These are phyloP conservation scores for Brachionus paranguensis DNA, from an alignment of 1,140 invertebrate genomes.

Conservation along the genomic window DNA sequence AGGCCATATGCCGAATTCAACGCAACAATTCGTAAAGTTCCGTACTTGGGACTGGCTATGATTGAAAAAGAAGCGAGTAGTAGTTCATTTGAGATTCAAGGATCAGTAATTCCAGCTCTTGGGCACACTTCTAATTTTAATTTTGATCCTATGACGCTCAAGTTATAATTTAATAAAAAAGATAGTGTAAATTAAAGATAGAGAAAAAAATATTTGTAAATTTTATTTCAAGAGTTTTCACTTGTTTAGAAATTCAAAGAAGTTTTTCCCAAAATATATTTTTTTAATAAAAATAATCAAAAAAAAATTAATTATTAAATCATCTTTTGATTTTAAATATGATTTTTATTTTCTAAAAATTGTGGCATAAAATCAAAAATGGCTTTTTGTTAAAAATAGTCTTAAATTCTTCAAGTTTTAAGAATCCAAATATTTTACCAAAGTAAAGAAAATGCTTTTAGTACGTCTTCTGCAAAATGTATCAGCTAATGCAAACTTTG, in stretches of 20 bases:
- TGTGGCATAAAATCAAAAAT: too few species aligned
- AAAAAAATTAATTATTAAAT: too few species aligned
- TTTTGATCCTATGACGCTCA: conserved; percentile 60
- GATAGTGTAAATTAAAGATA: not conserved
- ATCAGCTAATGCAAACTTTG: too few species aligned
- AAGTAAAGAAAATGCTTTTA: too few species aligned
- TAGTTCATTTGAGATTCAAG: conserved; percentile 64
- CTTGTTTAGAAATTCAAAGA: not conserved
- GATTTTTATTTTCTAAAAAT: too few species aligned
- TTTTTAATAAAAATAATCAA: not conserved
- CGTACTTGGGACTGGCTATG: conserved; percentile 71
- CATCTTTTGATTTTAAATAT: too few species aligned
- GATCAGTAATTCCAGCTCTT: conserved; percentile 70
- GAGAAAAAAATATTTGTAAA: not conserved
- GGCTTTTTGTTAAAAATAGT: too few species aligned
- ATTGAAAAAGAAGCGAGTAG: conserved; percentile 50
- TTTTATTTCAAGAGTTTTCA: not conserved
- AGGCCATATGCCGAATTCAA: conserved; percentile 64
- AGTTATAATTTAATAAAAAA: not conserved
- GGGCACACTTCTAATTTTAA: conserved; percentile 73
- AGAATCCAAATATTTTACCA: too few species aligned
- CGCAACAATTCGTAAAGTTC: conserved; percentile 62
- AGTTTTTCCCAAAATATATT: not conserved
- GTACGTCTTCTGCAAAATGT: too few species aligned
- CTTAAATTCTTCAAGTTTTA: too few species aligned